Base-by-base conservation (phyloP, 1,140 invertebrate species). In the Tenebrio molitor region DNA sequence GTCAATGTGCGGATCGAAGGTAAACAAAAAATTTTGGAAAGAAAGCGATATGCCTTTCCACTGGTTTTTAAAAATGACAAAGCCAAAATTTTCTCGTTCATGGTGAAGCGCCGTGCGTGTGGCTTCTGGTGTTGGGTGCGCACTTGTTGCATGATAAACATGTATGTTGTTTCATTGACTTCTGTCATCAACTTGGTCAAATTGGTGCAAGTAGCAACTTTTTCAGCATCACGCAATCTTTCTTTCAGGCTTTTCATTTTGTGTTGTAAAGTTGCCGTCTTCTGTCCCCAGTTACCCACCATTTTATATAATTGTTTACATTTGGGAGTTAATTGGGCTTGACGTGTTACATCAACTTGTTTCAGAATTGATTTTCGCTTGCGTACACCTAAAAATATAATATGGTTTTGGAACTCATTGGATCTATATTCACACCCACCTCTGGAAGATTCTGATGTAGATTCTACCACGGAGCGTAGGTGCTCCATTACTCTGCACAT, bases 11-110 rank as follows among this genome's bases (percentile, higher is more conserved):
- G 62, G 2, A 14, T 33, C 12, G 75, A 58, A 6, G 75, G 74
- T 33, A 76, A 50, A 16, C 65, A 63, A 62, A 70, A 70, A 1
- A 70, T 63, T 21, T 62, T 62, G 2, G 46, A 62, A 29, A 78
- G 17, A 25, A 73, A 58, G 10, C 75, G 41, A 64, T 76, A 75
- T 10, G 36, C 71, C 53, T 72, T 76, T 10, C 68, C 65, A 39
- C 71, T 76, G 68, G 68, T 41, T 71, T 78, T 78, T 8, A 74
- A 71, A 5, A 78, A 65, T 7, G 69, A 64, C 25, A 78, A 33
- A 36, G 74, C 34, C 10, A 69, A 4, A 53, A 76, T 74, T 69
- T 78, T 76, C 58, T 78, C 76, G 2, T 76, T n/a, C 23, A 76
- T n/a, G 1, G 44, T 58, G 64, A 77, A 77, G 10, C 74, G 14